Evolutionary conservation across 1,140 invertebrate species (phyloP), one percentile per base, ranked within the genome.

Genomic region (Reticulitermes speratus): DNA sequence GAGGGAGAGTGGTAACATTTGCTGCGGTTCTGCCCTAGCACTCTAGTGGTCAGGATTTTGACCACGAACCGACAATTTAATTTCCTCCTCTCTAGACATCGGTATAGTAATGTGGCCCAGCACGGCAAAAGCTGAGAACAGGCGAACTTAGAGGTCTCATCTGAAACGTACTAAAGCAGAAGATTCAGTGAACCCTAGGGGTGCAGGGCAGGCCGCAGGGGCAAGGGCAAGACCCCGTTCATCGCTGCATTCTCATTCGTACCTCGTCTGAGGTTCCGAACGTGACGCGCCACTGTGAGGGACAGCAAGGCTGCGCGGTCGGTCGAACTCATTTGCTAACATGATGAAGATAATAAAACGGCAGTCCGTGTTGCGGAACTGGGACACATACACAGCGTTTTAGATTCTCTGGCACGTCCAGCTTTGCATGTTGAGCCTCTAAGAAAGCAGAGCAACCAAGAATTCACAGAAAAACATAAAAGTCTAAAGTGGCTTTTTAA

Each of bases 321-420:
- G 19, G 65, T 75, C n/a, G 25, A 30, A 75, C 65, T 75, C 65
- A 75, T 75, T 75, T 75, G 25, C 65, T 75, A 75, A 30, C 65
- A 75, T 30, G 65, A 75, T 75, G 65, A 25, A 75, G 65, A 75
- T 75, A 75, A 75, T 75, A 75, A 75, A 75, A 75, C n/a, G 65
- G 25, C n/a, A 2, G n/a, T 75, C 65, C 65, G n/a, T 75, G 25
- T 30, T 75, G 65, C n/a, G 65, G 25, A 6, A 75, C 5, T 75
- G 65, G 25, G n/a, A 75, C 65, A 19, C 16, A 65, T 19, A 65
- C 59, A 65, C 25, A 3, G 59, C 59, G 59, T 65, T 65, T 48
- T 65, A 19, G 8, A 65, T 12, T 19, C 59, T 65, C n/a, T 19
- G n/a, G 65, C 65, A 75, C 65, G 65, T 75, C 25, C n/a, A 25